Evolutionary conservation across 2,113 vertebrate genomes (phyloP).

Genomic region (Hirundichthys speculiger): DNA sequence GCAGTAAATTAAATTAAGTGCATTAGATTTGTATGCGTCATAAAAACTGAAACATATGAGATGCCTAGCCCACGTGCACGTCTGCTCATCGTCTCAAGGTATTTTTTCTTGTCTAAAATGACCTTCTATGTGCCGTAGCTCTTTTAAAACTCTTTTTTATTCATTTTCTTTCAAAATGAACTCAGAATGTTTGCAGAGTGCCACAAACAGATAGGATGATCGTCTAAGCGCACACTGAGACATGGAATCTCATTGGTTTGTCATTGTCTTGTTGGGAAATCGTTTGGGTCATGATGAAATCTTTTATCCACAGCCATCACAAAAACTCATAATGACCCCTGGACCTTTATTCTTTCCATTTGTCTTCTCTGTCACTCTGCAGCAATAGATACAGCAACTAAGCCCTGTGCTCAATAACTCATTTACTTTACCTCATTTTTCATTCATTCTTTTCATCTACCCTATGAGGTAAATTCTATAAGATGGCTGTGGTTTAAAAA

Average conservation of each 20-base stretch:
- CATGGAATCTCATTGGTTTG: slow-evolving; percentile 53
- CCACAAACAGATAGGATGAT: too few species aligned
- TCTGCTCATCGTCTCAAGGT: not conserved
- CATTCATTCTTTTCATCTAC: slow-evolving; percentile 15
- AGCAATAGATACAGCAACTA: slow-evolving; percentile 53
- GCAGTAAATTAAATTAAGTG: not conserved
- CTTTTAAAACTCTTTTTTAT: not conserved
- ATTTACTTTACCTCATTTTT: slow-evolving; percentile 61
- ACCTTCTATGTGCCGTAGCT: not conserved
- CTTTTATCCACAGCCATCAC: slow-evolving; percentile 44
- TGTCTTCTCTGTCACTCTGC: slow-evolving; percentile 34
- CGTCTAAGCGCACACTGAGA: slow-evolving; percentile 22
- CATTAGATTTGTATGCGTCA: not conserved
- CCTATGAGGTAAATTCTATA: not conserved
- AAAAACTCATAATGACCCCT: slow-evolving; percentile 56
- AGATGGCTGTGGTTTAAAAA: slow-evolving; percentile 8
- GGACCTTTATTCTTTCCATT: slow-evolving; percentile 41
- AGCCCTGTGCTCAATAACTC: slow-evolving; percentile 63
- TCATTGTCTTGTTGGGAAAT: slow-evolving; percentile 57
- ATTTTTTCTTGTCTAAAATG: slow-evolving; percentile 7
- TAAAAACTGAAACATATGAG: not conserved
- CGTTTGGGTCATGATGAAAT: slow-evolving; percentile 57
- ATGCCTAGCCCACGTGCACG: not conserved
- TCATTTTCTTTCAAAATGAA: slow-evolving; percentile 9
- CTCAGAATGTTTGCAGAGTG: slow-evolving; percentile 17